phyloP scores from a whole-genome alignment of 2,113 vertebrate species.

The Rissa tridactyla region DNA sequence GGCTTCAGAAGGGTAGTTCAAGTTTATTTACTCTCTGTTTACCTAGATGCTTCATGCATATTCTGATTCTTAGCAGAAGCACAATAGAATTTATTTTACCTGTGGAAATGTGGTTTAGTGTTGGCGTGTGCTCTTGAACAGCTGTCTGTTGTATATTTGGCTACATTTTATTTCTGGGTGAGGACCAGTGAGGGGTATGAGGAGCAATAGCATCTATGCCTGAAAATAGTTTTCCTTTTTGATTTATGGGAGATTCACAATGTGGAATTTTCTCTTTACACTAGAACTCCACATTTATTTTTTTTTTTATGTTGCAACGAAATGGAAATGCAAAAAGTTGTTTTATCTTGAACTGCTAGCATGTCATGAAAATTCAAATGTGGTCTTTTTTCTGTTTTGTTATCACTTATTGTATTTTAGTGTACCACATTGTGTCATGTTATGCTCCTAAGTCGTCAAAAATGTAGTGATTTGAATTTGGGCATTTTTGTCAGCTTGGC shows the following conservation, averaged over 20 bases:
- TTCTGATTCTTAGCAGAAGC: constrained; percentile 4
- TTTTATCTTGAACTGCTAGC: not conserved
- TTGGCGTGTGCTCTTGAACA: constrained; percentile 27
- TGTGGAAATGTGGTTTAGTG: constrained; percentile 23
- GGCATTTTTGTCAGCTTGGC: not conserved
- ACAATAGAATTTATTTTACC: constrained; percentile 41
- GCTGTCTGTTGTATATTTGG: constrained; percentile 34
- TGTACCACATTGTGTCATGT: not conserved
- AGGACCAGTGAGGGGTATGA: not conserved
- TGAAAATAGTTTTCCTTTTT: constrained; percentile 7
- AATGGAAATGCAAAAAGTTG: not conserved
- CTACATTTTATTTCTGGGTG: constrained; percentile 21
- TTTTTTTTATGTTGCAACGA: not conserved
- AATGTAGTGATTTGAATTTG: not conserved
- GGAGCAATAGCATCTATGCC: not conserved
- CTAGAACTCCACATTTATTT: not conserved
- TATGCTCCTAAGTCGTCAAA: not conserved
- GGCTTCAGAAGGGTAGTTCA: not conserved
- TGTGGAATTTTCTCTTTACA: not conserved
- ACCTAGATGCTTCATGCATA: not conserved
- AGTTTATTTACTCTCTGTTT: constrained; percentile 36
- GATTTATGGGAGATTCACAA: not conserved
- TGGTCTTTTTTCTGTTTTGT: not conserved
- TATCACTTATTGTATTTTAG: not conserved
- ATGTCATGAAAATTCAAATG: not conserved